phyloP scores from a whole-genome alignment of 2,888 invertebrate species.

The Pilophorus perplexus region DNA sequence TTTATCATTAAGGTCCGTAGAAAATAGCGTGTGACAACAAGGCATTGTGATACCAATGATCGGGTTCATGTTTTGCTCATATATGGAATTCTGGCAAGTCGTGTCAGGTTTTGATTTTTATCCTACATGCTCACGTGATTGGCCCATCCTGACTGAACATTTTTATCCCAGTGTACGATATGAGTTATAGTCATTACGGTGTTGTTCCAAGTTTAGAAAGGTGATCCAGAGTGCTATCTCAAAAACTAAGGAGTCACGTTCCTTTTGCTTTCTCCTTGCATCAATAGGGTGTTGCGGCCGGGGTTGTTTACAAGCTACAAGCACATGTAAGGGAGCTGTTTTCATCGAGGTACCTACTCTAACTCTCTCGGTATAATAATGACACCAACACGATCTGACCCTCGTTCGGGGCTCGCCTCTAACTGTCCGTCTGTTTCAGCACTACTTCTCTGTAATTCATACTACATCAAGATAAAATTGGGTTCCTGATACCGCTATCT shows the following conservation, averaged over 20 bases:
- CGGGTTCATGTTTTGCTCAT: too few species aligned
- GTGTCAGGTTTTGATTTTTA: too few species aligned
- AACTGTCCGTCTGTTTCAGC: neutral
- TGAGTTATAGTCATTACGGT: too few species aligned
- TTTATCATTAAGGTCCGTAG: too few species aligned
- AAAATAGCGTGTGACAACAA: too few species aligned
- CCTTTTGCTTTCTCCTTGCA: conserved; percentile 24
- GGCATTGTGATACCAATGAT: too few species aligned
- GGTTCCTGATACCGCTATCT: neutral
- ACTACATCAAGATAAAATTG: neutral
- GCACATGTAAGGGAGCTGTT: conserved; percentile 22
- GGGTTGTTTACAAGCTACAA: conserved; percentile 22
- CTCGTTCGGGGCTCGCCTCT: neutral
- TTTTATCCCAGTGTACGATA: too few species aligned
- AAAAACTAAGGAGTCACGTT: conserved; percentile 28
- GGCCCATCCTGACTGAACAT: too few species aligned
- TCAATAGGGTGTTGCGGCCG: neutral
- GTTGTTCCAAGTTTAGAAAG: conserved; percentile 17
- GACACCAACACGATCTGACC: conserved; percentile 31
- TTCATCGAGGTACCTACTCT: neutral
- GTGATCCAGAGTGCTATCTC: conserved; percentile 2
- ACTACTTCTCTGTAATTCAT: neutral
- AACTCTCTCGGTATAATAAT: conserved; percentile 24
- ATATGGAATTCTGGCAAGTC: too few species aligned
- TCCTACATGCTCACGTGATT: too few species aligned